Percentiles rank a stretch among this genome's conserved stretches.
Evolutionary conservation across 1,140 invertebrate species (phyloP).

Genomic region (Leptinotarsa lineolata): DNA sequence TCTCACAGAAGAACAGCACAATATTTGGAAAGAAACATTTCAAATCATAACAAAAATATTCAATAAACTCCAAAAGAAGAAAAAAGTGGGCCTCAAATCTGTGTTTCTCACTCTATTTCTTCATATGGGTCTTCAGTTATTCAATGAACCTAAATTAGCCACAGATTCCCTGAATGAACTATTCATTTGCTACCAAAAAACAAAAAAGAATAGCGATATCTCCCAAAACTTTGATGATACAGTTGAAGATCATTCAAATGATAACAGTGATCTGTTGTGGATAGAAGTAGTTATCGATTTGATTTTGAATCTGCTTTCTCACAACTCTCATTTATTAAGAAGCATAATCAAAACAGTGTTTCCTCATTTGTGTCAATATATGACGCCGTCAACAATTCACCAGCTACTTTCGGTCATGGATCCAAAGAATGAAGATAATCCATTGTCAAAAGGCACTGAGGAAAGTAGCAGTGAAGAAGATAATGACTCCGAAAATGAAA

Average conservation of each 20-base stretch:
- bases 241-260: conserved; percentile 41
- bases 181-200: conserved; percentile 69
- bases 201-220: conserved; percentile 58
- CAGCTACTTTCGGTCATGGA: conserved; percentile 77
- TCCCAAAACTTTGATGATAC: conserved; percentile 45
- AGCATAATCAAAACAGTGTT: conserved; percentile 73
- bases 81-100: conserved; percentile 50
- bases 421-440: conserved; percentile 66
- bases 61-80: conserved; percentile 54
- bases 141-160: conserved; percentile 70
- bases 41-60: conserved; percentile 59
- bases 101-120: conserved; percentile 70
- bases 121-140: conserved; percentile 73
- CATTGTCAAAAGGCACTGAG: conserved; percentile 57
- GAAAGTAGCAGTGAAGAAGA: conserved; percentile 58
- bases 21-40: conserved; percentile 66
- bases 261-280: conserved; percentile 64
- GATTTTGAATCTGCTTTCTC: conserved; percentile 72
- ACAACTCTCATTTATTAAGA: conserved; percentile 69
- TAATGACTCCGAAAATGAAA: conserved; percentile 52
- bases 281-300: conserved; percentile 79
- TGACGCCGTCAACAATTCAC: conserved; percentile 69
- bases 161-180: conserved; percentile 69
- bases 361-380: conserved; percentile 69
- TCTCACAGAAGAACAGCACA: conserved; percentile 60